phyloP scores from a whole-genome alignment of 2,113 vertebrate genomes.

The Penelope pileata region DNA sequence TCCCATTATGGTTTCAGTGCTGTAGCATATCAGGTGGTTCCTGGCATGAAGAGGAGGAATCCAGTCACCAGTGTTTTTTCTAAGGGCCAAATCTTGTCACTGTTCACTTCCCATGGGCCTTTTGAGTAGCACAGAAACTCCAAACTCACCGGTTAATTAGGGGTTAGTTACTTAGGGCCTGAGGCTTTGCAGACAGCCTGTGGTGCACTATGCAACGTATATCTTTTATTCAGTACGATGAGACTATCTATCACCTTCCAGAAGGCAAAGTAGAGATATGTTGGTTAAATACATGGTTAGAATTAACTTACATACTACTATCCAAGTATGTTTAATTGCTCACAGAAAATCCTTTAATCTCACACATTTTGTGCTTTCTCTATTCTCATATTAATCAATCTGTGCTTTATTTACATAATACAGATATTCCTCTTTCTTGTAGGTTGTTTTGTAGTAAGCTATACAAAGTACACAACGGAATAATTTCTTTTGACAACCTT shows the following conservation, averaged over 20 bases:
- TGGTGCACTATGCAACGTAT: not conserved
- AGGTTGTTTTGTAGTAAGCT: not conserved
- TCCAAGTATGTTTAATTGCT: slow-evolving; percentile 17
- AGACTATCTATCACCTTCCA: slow-evolving; percentile 4
- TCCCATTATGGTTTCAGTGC: not conserved
- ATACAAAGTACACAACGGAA: not conserved
- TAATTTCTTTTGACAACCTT: slow-evolving; percentile 37
- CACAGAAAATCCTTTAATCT: not conserved
- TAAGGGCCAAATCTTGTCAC: slow-evolving; percentile 8
- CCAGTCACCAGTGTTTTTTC: not conserved
- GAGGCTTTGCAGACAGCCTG: slow-evolving; percentile 32
- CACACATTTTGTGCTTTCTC: not conserved
- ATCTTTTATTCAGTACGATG: not conserved
- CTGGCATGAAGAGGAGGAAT: slow-evolving; percentile 31
- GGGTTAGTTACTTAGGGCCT: slow-evolving; percentile 20
- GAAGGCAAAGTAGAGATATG: not conserved
- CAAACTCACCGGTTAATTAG: slow-evolving; percentile 46
- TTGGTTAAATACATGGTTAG: slow-evolving; percentile 1
- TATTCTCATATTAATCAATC: not conserved
- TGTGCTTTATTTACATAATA: slow-evolving; percentile 50
- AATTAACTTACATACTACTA: not conserved
- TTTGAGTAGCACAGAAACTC: slow-evolving; percentile 35
- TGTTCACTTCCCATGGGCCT: slow-evolving; percentile 38
- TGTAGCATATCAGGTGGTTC: slow-evolving; percentile 26
- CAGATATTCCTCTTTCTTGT: not conserved